These are phyloP conservation scores for Morelia viridis DNA, from an alignment of 2,797 vertebrate species.

Conservation along the genomic window DNA sequence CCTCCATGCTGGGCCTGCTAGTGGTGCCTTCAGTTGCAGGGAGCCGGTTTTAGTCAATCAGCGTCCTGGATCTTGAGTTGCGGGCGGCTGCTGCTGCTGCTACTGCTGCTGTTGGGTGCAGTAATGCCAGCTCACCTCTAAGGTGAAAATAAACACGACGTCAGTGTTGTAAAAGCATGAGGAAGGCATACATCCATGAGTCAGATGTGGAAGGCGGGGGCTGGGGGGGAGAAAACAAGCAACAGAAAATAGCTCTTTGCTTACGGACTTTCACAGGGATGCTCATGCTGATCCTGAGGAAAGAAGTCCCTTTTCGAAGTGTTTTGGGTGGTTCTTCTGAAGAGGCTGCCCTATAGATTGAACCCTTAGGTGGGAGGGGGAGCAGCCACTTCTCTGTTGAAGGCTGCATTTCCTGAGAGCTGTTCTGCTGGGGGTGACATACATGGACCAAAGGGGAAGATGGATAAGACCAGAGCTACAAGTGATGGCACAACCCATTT, in stretches of 20 bases:
- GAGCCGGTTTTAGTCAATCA: background rate
- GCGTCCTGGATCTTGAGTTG: background rate
- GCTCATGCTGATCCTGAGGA: background rate
- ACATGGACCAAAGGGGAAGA: background rate
- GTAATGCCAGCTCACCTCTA: conserved; percentile 4
- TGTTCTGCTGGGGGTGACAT: background rate
- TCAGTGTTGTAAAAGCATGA: conserved; percentile 5
- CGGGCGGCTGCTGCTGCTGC: background rate
- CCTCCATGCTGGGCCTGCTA: background rate
- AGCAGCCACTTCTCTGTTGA: background rate
- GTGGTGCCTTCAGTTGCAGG: background rate
- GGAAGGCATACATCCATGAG: conserved; percentile 10
- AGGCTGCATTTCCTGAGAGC: background rate
- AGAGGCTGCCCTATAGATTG: background rate
- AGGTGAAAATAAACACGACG: conserved; percentile 6
- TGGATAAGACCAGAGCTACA: background rate
- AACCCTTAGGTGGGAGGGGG: background rate
- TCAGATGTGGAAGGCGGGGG: background rate
- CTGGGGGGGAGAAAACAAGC: background rate
- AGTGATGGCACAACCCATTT: background rate
- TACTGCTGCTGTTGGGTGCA: background rate
- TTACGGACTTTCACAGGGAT: background rate
- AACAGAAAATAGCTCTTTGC: background rate
- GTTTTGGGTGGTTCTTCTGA: background rate
- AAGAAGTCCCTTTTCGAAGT: too few species aligned